Evolutionary conservation across 1,140 invertebrate genomes (phyloP), one percentile per base, ranked within the genome.

Genomic region (Melitaea cinxia): DNA sequence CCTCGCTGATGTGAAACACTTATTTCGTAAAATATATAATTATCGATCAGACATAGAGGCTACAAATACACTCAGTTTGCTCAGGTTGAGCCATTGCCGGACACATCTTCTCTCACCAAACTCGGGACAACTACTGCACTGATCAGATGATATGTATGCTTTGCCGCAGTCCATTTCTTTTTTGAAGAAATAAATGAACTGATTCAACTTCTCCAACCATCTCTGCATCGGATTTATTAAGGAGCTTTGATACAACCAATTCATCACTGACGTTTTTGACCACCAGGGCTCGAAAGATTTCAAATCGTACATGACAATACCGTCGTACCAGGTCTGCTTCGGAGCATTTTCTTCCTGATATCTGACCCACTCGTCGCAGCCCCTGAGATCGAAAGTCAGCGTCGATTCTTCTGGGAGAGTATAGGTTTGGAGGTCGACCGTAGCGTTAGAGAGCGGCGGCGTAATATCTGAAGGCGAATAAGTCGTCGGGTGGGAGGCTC

Each of bases 201-300:
- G 67, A 23, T 80, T 70, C 0, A 84, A 68, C 35, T 75, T 80
- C 19, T 88, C 83, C 50, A 88, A 59, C 88, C 88, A 90, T n/a
- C 77, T 68, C 58, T 83, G 85, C 76, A 88, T 68, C 0, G 85
- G 88, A 33, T 77, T 75, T 1, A 88, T 75, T 4, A 88, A 66
- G 3, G 88, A 85, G 55, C 80, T 88, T 64, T 82, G 84, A 56
- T 90, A 88, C 53, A 87, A 54, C 88, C 88, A 90, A 64, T 82
- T 82, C 26, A 85, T 42, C 1, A 83, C 68, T 3, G 86, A 78
- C 12, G 78, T 84, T 15, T 63, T 75, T 9, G 78, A 84, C 80
- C 83, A 88, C 83, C 83, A 87, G 2, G 80, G 65, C 30, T 89
- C 81, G 9, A 76, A 78, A 23, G 73, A 53, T 35, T 76, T 82